Percentiles rank a stretch among this genome's conserved stretches.
Evolutionary conservation across 2,888 invertebrate species (phyloP).

Genomic region (Cataglyphis cursor): DNA sequence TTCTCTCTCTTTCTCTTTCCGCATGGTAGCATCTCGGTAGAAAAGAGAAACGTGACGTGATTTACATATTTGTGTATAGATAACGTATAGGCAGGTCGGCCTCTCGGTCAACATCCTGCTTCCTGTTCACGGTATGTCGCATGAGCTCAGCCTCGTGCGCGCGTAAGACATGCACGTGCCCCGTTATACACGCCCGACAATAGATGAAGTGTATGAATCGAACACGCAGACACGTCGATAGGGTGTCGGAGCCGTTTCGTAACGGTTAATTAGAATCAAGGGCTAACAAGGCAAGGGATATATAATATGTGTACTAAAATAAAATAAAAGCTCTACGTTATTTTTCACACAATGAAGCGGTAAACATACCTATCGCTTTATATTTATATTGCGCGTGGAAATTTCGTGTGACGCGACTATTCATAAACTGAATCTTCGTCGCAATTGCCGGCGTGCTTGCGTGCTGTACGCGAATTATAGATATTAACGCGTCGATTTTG

Average conservation of each 20-base stretch:
- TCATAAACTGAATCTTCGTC: conserved; percentile 18
- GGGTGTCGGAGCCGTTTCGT: conserved; percentile 34
- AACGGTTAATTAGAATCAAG: conserved; percentile 50
- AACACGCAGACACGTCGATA: conserved; percentile 44
- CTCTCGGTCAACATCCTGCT: conserved; percentile 73
- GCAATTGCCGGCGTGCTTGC: conserved; percentile 7
- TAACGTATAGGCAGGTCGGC: conserved; percentile 53
- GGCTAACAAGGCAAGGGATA: neutral
- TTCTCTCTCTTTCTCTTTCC: conserved; percentile 19
- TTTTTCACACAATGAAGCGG: neutral
- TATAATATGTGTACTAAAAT: neutral
- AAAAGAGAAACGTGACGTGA: conserved; percentile 68
- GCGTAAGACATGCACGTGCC: conserved; percentile 40
- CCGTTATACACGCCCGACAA: conserved; percentile 65
- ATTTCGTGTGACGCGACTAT: conserved; percentile 13
- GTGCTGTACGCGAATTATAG: conserved; percentile 7
- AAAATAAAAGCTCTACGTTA: neutral
- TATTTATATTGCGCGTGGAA: neutral
- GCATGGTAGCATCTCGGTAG: conserved; percentile 31
- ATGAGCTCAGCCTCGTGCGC: conserved; percentile 40
- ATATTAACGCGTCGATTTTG: conserved; percentile 26
- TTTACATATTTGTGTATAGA: conserved; percentile 66
- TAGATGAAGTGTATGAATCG: conserved; percentile 43
- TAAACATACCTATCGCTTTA: neutral
- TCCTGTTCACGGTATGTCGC: conserved; percentile 63